These are phyloP conservation scores for Diaperis boleti DNA, from an alignment of 2,888 invertebrate species.

Conservation along the genomic window DNA sequence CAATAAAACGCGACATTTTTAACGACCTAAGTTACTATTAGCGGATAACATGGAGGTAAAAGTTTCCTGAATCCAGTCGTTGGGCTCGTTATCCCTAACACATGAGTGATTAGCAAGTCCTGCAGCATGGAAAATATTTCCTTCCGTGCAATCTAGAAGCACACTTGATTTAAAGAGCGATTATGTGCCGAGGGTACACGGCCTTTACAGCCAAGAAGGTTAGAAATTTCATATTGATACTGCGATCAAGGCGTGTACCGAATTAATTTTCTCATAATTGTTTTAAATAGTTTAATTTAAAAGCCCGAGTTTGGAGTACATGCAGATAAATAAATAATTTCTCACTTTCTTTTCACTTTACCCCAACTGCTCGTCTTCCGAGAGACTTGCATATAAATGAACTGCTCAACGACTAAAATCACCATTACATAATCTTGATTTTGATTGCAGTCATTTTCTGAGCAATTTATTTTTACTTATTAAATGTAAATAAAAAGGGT, in stretches of 20 bases:
- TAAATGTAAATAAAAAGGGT: constrained; percentile 13
- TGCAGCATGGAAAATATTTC: constrained; percentile 29
- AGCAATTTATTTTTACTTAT: constrained; percentile 14
- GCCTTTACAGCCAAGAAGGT: constrained; percentile 4
- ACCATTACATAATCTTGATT: constrained; percentile 22
- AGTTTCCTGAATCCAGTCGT: constrained; percentile 31
- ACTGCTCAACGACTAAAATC: constrained; percentile 5
- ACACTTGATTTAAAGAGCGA: constrained; percentile 27
- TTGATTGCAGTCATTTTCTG: constrained; percentile 24
- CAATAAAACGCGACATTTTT: too few species aligned
- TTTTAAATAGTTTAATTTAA: too few species aligned
- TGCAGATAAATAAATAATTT: constrained; percentile 10
- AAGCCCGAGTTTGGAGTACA: too few species aligned
- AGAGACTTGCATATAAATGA: constrained; percentile 18
- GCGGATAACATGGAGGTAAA: constrained; percentile 17
- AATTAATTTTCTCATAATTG: too few species aligned
- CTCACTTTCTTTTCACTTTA: constrained; percentile 9
- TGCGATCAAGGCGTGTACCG: too few species aligned
- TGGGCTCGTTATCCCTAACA: constrained; percentile 29
- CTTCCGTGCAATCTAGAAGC: constrained; percentile 10
- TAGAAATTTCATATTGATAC: too few species aligned
- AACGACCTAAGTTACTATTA: constrained; percentile 5
- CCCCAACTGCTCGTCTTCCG: constrained; percentile 1
- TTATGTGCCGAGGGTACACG: constrained; percentile 5
- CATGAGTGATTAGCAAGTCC: constrained; percentile 36